Evolutionary conservation across 2,888 invertebrate species (phyloP), one percentile per base, ranked within the genome.

Genomic region (Parasteatoda lunata): DNA sequence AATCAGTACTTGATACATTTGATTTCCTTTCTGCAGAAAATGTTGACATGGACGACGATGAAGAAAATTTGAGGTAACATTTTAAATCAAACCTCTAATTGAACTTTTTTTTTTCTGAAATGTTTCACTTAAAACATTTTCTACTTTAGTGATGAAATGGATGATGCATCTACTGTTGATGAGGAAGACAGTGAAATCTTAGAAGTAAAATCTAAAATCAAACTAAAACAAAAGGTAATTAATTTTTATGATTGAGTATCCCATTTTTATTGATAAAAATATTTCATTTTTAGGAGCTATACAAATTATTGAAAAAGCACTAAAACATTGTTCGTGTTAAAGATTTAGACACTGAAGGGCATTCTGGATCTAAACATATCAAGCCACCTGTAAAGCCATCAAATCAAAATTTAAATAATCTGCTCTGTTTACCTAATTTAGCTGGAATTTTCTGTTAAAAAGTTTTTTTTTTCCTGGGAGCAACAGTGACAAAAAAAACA

Each of bases 1-100:
- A 96, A 79, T 97, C 98, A 64, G 98, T 98, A 84, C 96, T 98
- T 94, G 97, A 97, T 78, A 98, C 97, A 92, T 97, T 98, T 92
- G 98, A 97, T 93, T 98, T 98, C 93, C 94, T 98, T 89, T 95
- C 86, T 87, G 95, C 95, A 90, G 94, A 95, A 89, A 95, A 95
- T 92, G 95, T 95, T 90, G 97, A 97, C 93, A 96, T 96, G 93
- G 97, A 96, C 92, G 97, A 97, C 90, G 97, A 96, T 91, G 97
- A 97, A 72, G 91, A 91, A 69, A 91, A 90, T 90, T 75, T 90
- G 59, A 90, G 90, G 88, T 88, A 72, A 59, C 47, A 4, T 49
- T 45, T 66, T 51, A 49, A 3, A 65, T 47, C n/a, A 49, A 30
- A 71, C 5, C 45, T n/a, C 52, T 73, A n/a, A 30, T 15, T 72